Percentiles rank a stretch among this genome's conserved stretches.
Evolutionary conservation across 2,113 vertebrate species (phyloP).

Genomic region (Apodemus speciosus): DNA sequence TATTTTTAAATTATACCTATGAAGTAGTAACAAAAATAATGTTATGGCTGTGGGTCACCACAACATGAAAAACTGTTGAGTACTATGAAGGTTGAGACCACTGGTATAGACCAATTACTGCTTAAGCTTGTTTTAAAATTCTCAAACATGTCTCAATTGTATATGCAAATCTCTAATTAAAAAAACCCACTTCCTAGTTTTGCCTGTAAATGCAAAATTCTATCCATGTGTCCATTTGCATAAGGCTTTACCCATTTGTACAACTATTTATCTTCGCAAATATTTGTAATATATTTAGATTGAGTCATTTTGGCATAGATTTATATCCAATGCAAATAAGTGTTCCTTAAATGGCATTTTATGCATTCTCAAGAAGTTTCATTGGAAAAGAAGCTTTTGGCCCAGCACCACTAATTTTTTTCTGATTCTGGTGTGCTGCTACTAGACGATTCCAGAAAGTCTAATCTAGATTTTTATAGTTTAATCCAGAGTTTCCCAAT

Average conservation of each 20-base stretch:
- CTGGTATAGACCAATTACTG: neutral
- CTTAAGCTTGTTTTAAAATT: slow-evolving; percentile 44
- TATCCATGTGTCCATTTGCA: slow-evolving; percentile 14
- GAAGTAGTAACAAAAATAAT: neutral
- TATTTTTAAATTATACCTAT: neutral
- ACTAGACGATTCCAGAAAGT: neutral
- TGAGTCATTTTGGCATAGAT: neutral
- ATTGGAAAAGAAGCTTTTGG: neutral
- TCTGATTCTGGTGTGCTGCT: neutral
- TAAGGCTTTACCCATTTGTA: slow-evolving; percentile 33
- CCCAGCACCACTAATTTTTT: neutral
- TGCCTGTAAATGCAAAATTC: slow-evolving; percentile 16
- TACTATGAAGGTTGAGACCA: neutral
- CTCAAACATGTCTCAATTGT: neutral
- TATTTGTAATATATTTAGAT: neutral
- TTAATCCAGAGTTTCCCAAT: neutral
- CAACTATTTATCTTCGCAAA: slow-evolving; percentile 8
- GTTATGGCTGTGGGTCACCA: neutral
- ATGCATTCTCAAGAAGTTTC: neutral
- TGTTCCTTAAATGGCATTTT: neutral
- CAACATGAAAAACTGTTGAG: neutral
- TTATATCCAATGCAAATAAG: neutral
- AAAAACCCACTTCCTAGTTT: neutral
- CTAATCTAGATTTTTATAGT: neutral
- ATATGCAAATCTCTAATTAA: neutral